Conservation (phyloP, 2,888 invertebrate genomes). For the Yponomeuta evonymella region DNA sequence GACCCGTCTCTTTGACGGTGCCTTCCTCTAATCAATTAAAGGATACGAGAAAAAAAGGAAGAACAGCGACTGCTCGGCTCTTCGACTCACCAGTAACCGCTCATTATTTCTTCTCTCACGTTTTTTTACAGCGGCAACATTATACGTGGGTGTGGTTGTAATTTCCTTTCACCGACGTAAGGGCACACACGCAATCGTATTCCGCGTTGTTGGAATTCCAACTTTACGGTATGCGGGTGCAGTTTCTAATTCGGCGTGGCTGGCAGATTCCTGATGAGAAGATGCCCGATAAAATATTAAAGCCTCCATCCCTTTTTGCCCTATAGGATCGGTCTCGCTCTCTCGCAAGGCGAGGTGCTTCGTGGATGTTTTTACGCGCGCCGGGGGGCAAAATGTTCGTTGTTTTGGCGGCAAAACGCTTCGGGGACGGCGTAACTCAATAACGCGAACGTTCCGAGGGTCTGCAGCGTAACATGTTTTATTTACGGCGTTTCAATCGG, state of each 20-base stretch:
- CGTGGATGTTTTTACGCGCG: slow-evolving; percentile 72
- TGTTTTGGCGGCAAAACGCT: slow-evolving; percentile 77
- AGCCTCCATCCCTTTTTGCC: slow-evolving; percentile 64
- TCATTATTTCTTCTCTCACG: slow-evolving; percentile 76
- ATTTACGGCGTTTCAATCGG: slow-evolving; percentile 72
- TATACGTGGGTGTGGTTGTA: slow-evolving; percentile 77
- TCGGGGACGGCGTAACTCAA: slow-evolving; percentile 72
- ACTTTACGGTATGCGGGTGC: slow-evolving; percentile 21
- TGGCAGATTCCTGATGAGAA: slow-evolving; percentile 50
- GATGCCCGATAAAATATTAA: slow-evolving; percentile 74
- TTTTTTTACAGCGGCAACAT: slow-evolving; percentile 76
- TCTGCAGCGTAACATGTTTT: slow-evolving; percentile 68
- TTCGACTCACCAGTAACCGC: slow-evolving; percentile 70
- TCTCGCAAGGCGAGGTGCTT: slow-evolving; percentile 43
- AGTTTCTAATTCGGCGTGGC: slow-evolving; percentile 34
- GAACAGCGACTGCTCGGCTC: slow-evolving; percentile 44
- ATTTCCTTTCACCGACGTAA: slow-evolving; percentile 76
- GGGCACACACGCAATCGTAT: slow-evolving; percentile 71
- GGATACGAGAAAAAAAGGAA: slow-evolving; percentile 55
- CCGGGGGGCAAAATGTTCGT: slow-evolving; percentile 74
- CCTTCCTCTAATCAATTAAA: slow-evolving; percentile 66
- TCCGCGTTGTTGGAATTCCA: slow-evolving; percentile 30
- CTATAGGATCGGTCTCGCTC: slow-evolving; percentile 50
- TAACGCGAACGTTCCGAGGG: slow-evolving; percentile 66
- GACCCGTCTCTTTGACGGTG: slow-evolving; percentile 38